Evolutionary conservation across 1,140 invertebrate genomes (phyloP), one percentile per base, ranked within the genome.

Genomic region (Drosophila sechellia): DNA sequence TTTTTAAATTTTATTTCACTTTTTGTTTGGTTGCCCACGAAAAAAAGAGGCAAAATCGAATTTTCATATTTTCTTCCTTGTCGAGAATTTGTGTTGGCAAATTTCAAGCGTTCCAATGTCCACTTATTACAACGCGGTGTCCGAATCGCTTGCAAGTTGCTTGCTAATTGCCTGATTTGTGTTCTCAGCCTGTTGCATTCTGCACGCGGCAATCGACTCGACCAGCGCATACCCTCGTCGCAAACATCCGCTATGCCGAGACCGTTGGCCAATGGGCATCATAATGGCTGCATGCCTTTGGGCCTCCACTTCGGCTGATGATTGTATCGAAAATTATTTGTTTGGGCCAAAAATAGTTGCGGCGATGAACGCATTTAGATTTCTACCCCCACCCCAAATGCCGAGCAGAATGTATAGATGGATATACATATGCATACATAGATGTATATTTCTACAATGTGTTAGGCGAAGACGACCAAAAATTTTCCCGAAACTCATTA

Each of bases 281-380:
- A 52, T 84, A 83, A 73, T 68, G 57, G 65, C 61, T 81, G 75
- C 73, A 86, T 64, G 49, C 45, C 45, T 60, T 39, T 37, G 42
- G 34, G 39, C 49, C 54, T 71, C 46, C 50, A 50, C 70, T n/a
- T 56, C 37, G 48, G 35, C 22, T 20, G 61, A 76, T 69, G 65
- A 87, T 81, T 86, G 75, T 86, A 87, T 87, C 58, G 65, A 72
- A 72, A 87, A 86, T 81, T 71, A 72, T 87, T 87, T 87, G 83
- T 87, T 87, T 87, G 83, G 84, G 55, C 83, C 79, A 87, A 83
- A 87, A 77, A 89, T 87, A 87, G 74, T 69, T 59, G 54, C 68
- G 50, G 58, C 84, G 83, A 87, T 89, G 83, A 87, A 89, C 83
- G 68, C 83, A 87, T 87, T 87, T 87, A 87, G 84, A 87, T 72